Percentiles rank a stretch among this genome's conserved stretches.
Conservation (phyloP, 2,797 vertebrate species). For the Hypotaenidia okinawae region DNA sequence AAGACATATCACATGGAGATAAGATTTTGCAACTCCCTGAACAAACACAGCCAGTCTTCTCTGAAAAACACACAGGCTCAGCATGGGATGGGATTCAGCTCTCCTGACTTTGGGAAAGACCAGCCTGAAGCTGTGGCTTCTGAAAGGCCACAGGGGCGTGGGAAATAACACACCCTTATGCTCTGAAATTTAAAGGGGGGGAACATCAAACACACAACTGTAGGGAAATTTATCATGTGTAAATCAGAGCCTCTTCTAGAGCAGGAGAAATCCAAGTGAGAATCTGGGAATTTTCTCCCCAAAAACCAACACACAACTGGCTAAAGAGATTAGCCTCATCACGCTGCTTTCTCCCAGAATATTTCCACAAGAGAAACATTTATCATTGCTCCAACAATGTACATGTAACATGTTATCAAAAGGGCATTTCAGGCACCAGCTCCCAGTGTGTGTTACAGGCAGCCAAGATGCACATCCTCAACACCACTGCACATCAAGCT, state of each 20-base stretch:
- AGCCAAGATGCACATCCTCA: not conserved
- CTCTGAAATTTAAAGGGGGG: not conserved
- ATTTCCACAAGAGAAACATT: not conserved
- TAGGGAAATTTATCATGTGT: not conserved
- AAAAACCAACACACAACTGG: not conserved
- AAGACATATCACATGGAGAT: not conserved
- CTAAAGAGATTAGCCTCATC: not conserved
- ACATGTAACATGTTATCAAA: accelerated
- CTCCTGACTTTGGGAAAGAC: not conserved
- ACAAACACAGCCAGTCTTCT: not conserved
- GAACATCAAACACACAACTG: not conserved
- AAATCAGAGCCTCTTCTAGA: not conserved
- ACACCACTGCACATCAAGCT: not conserved
- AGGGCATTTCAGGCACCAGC: not conserved
- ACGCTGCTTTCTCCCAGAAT: not conserved
- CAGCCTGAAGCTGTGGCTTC: not conserved
- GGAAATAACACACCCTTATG: not conserved
- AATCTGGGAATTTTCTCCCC: not conserved
- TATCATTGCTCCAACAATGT: not conserved
- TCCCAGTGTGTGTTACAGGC: not conserved
- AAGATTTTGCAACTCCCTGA: not conserved
- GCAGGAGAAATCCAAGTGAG: not conserved
- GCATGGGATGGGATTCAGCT: not conserved
- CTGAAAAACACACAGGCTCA: accelerated
- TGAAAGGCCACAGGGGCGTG: not conserved